A percentile compares a stretch with the other conserved stretches of the same genome.
Conservation (phyloP, 2,797 vertebrate species). For the Cephalopachus bancanus region DNA sequence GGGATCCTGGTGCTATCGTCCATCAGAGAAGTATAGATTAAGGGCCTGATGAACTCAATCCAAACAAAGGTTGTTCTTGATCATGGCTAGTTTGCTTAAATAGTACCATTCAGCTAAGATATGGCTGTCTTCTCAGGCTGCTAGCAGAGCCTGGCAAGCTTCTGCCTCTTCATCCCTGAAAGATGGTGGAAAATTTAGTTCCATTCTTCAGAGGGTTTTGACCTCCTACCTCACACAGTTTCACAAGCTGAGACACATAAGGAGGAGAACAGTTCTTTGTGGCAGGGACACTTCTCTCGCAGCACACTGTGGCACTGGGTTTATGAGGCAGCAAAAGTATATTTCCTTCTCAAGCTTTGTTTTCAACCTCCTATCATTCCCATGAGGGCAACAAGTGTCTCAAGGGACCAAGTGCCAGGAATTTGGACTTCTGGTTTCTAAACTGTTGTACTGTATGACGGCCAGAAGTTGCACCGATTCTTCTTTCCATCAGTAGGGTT, state of each 20-base stretch:
- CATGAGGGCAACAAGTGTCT: neutral
- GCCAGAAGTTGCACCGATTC: fast-evolving
- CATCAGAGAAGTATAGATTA: neutral
- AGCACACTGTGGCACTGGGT: neutral
- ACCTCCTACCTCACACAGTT: neutral
- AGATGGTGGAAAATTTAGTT: neutral
- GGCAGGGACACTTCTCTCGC: neutral
- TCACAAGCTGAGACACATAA: neutral
- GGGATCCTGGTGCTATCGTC: neutral
- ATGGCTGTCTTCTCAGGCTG: neutral
- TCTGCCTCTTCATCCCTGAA: neutral
- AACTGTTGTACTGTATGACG: neutral
- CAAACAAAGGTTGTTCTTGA: neutral
- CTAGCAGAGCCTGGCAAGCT: neutral
- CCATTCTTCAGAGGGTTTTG: neutral
- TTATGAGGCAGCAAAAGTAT: neutral
- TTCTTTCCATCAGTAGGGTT: neutral
- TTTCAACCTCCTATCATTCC: neutral
- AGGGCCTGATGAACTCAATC: neutral
- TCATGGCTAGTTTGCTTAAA: neutral
- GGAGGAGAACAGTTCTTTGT: neutral
- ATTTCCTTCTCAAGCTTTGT: neutral
- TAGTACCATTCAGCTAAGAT: neutral
- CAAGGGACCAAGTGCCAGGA: neutral
- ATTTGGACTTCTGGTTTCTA: neutral